phyloP scores from a whole-genome alignment of 2,888 invertebrate genomes.

The Sphaeridia pumilis region DNA sequence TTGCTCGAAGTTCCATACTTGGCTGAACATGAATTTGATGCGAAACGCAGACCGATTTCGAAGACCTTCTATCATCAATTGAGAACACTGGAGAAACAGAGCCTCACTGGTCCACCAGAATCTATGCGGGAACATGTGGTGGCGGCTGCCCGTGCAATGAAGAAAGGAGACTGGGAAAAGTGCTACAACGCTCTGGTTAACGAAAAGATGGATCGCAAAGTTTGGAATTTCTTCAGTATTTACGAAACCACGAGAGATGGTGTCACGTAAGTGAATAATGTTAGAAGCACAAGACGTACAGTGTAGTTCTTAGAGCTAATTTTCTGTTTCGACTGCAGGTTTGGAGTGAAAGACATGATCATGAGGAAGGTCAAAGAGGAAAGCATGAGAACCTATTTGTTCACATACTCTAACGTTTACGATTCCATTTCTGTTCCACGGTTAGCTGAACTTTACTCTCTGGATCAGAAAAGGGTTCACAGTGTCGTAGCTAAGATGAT shows the following conservation, averaged over 20 bases:
- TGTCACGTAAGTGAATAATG: slow-evolving; percentile 29
- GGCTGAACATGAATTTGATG: slow-evolving; percentile 94
- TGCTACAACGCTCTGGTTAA: slow-evolving; percentile 93
- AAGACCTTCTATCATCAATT: slow-evolving; percentile 98
- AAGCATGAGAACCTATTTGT: slow-evolving; percentile 88
- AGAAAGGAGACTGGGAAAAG: slow-evolving; percentile 93
- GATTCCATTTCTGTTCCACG: slow-evolving; percentile 88
- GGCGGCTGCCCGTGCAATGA: slow-evolving; percentile 96
- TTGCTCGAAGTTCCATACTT: slow-evolving; percentile 98
- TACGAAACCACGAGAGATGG: slow-evolving; percentile 33
- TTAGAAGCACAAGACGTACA: no score
- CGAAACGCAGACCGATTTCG: slow-evolving; percentile 82
- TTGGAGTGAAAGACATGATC: slow-evolving; percentile 72
- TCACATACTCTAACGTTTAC: slow-evolving; percentile 96
- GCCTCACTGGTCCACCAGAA: slow-evolving; percentile 91
- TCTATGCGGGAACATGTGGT: slow-evolving; percentile 99
- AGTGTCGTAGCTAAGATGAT: slow-evolving; percentile 99
- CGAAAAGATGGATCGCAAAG: slow-evolving; percentile 98
- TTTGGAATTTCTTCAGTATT: slow-evolving; percentile 38
- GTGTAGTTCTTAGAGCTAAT: no score
- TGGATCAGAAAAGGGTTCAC: slow-evolving; percentile 74
- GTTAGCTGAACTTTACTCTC: slow-evolving; percentile 86
- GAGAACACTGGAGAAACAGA: slow-evolving; percentile 85
- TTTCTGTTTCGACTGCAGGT: no score
- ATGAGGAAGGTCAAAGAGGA: slow-evolving; percentile 90